Evolutionary conservation across 1,140 invertebrate genomes (phyloP).

Genomic region (Wasmannia auropunctata): DNA sequence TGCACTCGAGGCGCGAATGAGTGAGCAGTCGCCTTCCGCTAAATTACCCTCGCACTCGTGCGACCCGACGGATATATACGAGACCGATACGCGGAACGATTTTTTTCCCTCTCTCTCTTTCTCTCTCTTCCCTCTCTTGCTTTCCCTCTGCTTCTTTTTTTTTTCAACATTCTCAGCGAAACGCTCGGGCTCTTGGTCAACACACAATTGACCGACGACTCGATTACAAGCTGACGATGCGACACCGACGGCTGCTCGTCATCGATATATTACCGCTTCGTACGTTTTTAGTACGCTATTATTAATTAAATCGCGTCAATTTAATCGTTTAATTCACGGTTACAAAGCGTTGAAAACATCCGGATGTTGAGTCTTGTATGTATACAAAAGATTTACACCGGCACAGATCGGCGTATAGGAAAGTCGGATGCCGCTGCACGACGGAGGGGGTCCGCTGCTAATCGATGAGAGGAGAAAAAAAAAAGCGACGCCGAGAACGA

Average conservation of each 20-base stretch:
- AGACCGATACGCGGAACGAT: conserved; percentile 6
- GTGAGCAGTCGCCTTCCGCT: conserved; percentile 58
- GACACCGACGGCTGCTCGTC: not conserved
- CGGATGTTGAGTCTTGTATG: no score
- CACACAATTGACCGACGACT: conserved; percentile 24
- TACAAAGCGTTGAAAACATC: not conserved
- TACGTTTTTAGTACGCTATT: not conserved
- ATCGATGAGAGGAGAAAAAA: conserved; percentile 18
- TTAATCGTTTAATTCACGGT: not conserved
- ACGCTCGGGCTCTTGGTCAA: conserved; percentile 30
- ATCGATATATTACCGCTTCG: not conserved
- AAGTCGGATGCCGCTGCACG: not conserved
- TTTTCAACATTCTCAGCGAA: conserved; percentile 44
- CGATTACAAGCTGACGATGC: conserved; percentile 44
- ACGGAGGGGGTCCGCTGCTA: not conserved
- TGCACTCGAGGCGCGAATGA: conserved; percentile 31
- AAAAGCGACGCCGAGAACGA: not conserved
- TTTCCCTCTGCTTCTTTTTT: not conserved
- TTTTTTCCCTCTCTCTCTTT: conserved; percentile 12
- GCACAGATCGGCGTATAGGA: not conserved
- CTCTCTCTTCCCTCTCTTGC: not conserved
- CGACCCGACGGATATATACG: conserved; percentile 8
- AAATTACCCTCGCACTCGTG: conserved; percentile 62
- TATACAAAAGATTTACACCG: not conserved
- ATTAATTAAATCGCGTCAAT: not conserved